phyloP scores from a whole-genome alignment of 2,113 vertebrate genomes.

The Ahaetulla prasina region DNA sequence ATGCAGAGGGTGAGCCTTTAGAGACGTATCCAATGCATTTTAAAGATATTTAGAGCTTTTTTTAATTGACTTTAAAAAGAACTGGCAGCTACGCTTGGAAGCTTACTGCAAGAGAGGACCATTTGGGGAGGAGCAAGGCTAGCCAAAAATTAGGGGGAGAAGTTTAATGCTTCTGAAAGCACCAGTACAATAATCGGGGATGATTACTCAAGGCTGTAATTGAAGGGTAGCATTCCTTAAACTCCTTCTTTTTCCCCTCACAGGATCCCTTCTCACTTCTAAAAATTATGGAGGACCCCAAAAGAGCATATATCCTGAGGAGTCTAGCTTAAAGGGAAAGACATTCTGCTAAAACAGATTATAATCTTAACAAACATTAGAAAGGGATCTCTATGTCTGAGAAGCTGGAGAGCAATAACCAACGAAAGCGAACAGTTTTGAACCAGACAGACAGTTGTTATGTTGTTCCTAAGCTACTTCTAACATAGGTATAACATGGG shows the following conservation, averaged over 20 bases:
- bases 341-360: not conserved
- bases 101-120: not conserved
- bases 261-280: not conserved
- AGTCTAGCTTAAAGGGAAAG: not conserved
- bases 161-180: not conserved
- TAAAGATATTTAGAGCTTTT: constrained; percentile 11
- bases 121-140: not conserved
- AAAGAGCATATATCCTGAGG: not conserved
- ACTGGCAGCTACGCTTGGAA: not conserved
- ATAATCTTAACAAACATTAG: not conserved
- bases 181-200: not conserved
- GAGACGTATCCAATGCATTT: not conserved
- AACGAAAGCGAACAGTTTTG: not conserved
- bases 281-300: not conserved
- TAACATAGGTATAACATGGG: not conserved
- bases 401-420: not conserved
- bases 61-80: constrained; percentile 25
- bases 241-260: not conserved
- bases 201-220: not conserved
- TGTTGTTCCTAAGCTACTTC: not conserved
- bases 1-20: not conserved
- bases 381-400: not conserved
- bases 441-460: not conserved
- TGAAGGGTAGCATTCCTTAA: not conserved
- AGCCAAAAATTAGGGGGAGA: not conserved